Percentiles rank a stretch among this genome's conserved stretches.
phyloP scores from a whole-genome alignment of 2,888 invertebrate species.

The Drosophila mulleri region DNA sequence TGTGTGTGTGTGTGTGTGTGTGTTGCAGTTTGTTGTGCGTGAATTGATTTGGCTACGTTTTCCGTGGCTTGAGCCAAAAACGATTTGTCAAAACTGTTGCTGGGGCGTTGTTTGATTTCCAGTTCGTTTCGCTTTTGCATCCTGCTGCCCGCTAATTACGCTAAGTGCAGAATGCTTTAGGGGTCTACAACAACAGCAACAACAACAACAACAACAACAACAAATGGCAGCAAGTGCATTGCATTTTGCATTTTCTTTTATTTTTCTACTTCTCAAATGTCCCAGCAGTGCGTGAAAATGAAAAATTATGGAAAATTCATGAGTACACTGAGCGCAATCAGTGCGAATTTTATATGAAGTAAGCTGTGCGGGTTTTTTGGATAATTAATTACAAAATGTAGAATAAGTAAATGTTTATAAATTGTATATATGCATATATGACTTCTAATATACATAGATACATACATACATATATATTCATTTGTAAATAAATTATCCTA shows the following conservation, averaged over 20 bases:
- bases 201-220: constrained; percentile 10
- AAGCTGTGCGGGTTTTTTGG: background rate
- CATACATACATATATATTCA: background rate
- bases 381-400: too few relatives aligned
- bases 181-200: background rate
- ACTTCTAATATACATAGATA: too few relatives aligned
- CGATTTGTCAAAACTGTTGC: constrained; percentile 52
- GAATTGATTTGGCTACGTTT: constrained; percentile 10
- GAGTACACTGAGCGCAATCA: constrained; percentile 13
- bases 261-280: constrained; percentile 62
- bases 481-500: background rate
- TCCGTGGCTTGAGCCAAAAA: constrained; percentile 15
- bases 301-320: constrained; percentile 75
- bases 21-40: constrained; percentile 11
- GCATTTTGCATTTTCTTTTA: background rate
- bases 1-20: background rate
- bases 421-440: background rate
- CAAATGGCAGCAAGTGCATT: constrained; percentile 35
- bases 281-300: constrained; percentile 79
- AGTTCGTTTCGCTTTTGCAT: constrained; percentile 35
- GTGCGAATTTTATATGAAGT: background rate
- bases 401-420: too few relatives aligned
- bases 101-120: constrained; percentile 37
- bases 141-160: constrained; percentile 65
- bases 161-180: constrained; percentile 64